Conservation (phyloP, 2,797 vertebrate species). For the Heteromormyrus szaboi region DNA sequence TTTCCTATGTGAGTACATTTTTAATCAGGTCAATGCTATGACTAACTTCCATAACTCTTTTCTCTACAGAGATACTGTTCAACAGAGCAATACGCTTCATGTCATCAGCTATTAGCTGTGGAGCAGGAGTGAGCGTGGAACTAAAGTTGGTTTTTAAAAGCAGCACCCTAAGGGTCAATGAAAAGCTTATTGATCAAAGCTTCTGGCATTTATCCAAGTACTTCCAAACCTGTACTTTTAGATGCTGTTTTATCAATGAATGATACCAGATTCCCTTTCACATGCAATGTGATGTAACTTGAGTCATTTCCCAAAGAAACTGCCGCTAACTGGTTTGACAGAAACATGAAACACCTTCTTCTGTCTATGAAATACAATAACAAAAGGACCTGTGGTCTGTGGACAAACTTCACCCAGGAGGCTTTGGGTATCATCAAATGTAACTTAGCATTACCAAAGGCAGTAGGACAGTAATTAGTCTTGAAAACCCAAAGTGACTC, state of each 20-base stretch:
- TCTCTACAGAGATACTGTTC: not conserved
- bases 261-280: not conserved
- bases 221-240: not conserved
- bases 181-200: not conserved
- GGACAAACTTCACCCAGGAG: not conserved
- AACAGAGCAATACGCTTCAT: not conserved
- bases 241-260: not conserved
- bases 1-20: not conserved
- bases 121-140: not conserved
- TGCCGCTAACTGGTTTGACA: not conserved
- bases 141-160: not conserved
- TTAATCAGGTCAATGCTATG: not conserved
- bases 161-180: not conserved
- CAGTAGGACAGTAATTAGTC: not conserved
- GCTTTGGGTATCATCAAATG: not conserved
- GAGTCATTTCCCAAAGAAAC: not conserved
- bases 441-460: not conserved
- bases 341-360: constrained; percentile 1
- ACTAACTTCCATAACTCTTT: not conserved
- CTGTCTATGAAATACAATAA: not conserved
- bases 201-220: not conserved
- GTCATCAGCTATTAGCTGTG: not conserved
- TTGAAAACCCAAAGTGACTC: not conserved
- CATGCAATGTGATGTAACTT: not conserved
- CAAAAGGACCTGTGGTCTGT: not conserved